Base-by-base conservation (phyloP, 92 coral and sea anemone species). In the Zoanthus sansibaricus region DNA sequence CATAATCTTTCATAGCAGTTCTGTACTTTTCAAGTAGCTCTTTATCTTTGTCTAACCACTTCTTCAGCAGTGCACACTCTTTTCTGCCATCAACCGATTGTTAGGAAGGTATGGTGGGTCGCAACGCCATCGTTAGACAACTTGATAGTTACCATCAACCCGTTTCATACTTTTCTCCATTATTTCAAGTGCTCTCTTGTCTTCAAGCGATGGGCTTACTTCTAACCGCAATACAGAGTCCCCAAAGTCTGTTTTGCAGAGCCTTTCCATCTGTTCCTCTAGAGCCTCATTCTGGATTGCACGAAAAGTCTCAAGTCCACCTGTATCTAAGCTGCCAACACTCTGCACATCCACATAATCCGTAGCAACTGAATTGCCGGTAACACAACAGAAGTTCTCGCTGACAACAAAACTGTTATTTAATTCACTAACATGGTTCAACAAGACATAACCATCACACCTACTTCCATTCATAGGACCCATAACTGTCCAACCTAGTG, bases 101-200 rank as follows among this genome's bases (percentile, higher is more conserved):
- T 25, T 25, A 25, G 25, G 25, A 25, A 25, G 25, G 25, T 25
- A 25, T 75, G 90, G 92, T 1, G 79, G 83, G 16, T 84, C 85
- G 33, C 76, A 66, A 70, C 79, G 55, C 95, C 95, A 93, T 56
- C 90, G 92, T 76, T 90, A 45, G 48, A 83, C 95, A 32, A 90
- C 69, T 67, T 87, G 84, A 70, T 83, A 87, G 20, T 90, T 90
- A 5, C 84, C 76, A 37, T 90, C 88, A 5, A 87, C 66, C 25
- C 25, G 25, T 25, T 25, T 25, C 25, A 25, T 25, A 25, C 25
- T 25, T 25, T 25, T 25, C 25, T 93, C 90, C 92, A 90, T 83
- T n/a, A 44, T 83, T 21, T 70, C 44, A 49, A 93, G 55, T n/a
- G 93, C 95, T 79, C 75, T 79, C 80, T 92, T 89, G 44, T 92